Conservation (phyloP, 1,140 invertebrate species). For the Alviniconcha marisindica region DNA sequence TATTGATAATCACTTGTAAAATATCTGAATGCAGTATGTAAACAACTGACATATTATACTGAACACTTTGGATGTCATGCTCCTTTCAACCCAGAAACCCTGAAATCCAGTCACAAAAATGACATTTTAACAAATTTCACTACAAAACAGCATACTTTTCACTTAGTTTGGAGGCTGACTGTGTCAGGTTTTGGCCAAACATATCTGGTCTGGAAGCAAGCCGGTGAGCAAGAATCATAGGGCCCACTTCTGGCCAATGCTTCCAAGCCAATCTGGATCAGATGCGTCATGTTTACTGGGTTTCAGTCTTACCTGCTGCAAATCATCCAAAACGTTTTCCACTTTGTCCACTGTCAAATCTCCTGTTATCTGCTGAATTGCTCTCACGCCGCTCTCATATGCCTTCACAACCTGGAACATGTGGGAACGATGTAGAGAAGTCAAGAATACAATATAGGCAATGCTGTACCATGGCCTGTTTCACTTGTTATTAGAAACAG, state of each 20-base stretch:
- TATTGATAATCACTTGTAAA: too few species aligned
- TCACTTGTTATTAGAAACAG: not conserved
- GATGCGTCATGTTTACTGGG: not conserved
- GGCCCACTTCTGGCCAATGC: too few species aligned
- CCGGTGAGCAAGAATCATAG: too few species aligned
- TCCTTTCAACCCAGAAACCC: too few species aligned
- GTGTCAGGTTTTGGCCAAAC: too few species aligned
- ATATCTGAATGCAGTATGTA: too few species aligned
- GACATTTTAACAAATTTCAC: not conserved
- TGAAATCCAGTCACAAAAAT: too few species aligned
- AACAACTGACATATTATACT: too few species aligned
- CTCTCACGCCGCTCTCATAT: constrained; percentile 55
- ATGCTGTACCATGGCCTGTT: not conserved
- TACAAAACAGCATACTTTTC: not conserved
- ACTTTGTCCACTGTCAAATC: constrained; percentile 55
- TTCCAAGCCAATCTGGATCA: not conserved
- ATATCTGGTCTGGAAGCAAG: too few species aligned
- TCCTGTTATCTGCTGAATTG: constrained; percentile 50
- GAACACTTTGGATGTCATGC: too few species aligned
- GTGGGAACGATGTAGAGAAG: too few species aligned
- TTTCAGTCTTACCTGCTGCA: constrained; percentile 56
- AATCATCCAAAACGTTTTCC: constrained; percentile 55
- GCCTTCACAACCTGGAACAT: constrained; percentile 63
- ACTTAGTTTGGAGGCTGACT: not conserved
- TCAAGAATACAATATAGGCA: too few species aligned